Conservation (phyloP, 2,888 invertebrate species). For the Drosophila rellima region DNA sequence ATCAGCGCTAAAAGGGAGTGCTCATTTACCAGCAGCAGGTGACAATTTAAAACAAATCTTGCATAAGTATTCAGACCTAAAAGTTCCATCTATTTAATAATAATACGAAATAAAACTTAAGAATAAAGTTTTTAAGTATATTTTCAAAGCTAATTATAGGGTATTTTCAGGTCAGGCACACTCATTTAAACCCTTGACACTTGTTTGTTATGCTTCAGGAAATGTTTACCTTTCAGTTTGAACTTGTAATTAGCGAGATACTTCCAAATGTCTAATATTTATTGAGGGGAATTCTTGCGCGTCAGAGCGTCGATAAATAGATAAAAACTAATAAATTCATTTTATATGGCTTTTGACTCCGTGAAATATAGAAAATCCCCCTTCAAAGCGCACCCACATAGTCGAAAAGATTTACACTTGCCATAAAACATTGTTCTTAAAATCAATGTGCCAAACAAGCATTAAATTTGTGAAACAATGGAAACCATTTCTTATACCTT, state of each 20-base stretch:
- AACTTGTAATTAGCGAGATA: conserved; percentile 29
- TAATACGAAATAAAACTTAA: neutral
- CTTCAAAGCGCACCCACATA: neutral
- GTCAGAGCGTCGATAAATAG: conserved; percentile 5
- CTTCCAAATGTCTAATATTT: conserved; percentile 15
- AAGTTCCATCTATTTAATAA: too few species aligned
- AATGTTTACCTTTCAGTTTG: conserved; percentile 30
- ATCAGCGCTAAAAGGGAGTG: neutral
- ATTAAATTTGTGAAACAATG: conserved; percentile 27
- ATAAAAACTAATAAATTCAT: conserved; percentile 19
- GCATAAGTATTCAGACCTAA: neutral
- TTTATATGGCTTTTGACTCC: conserved; percentile 4
- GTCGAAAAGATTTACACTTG: conserved; percentile 1
- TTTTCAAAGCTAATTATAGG: neutral
- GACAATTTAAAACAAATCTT: neutral
- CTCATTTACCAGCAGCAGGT: too few species aligned
- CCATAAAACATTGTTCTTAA: conserved; percentile 2
- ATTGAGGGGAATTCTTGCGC: conserved; percentile 11
- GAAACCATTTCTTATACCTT: conserved; percentile 6
- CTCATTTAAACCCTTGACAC: neutral
- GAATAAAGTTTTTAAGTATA: neutral
- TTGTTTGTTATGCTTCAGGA: conserved; percentile 26
- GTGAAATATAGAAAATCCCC: conserved; percentile 4
- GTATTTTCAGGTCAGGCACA: neutral
- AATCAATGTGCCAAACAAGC: conserved; percentile 28